Evolutionary conservation across 2,888 invertebrate species (phyloP), one percentile per base, ranked within the genome.

Genomic region (Hermaeophaga mercurialis): DNA sequence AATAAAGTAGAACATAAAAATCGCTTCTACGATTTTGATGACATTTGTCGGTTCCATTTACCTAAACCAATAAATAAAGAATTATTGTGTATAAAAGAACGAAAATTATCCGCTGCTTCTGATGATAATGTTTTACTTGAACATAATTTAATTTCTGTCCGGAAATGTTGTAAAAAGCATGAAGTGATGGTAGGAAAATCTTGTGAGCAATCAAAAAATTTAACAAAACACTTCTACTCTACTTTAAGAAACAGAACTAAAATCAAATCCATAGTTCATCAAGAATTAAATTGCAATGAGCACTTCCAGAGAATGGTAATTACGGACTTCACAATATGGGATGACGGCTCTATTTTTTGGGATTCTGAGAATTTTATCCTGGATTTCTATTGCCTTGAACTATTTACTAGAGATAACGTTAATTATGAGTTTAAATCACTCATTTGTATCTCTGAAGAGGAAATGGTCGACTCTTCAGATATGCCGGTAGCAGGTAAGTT

Each of bases 141-240:
- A 24, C 24, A 41, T 24, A 8, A 11, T 5, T 3, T 3, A 18
- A 5, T 33, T 9, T 11, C 38, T n/a, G 36, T 64, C 1, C 34
- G 61, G 43, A 65, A 65, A 50, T 65, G 65, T 38, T 65, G 65
- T 33, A 47, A 14, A 28, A n/a, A 26, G n/a, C 17, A 54, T 24
- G 57, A 64, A 45, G 38, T 62, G 5, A 39, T 61, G 2, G 9
- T 39, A 0, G 28, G 22, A 15, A 28, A 19, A 50, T 28, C 36
- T 3, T 59, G 59, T 47, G 46, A n/a, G 12, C 12, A 22, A 24
- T 33, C 19, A 11, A 19, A 34, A 31, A 15, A 26, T 22, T 22
- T 19, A 19, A 8, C 43, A 1, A 33, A 22, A 2, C 0, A 19
- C 15, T 52, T 52, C 24, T 14, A 31, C 1, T 36, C 38, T 7